phyloP scores from a whole-genome alignment of 1,140 invertebrate species.

The Drosophila melanogaster region DNA sequence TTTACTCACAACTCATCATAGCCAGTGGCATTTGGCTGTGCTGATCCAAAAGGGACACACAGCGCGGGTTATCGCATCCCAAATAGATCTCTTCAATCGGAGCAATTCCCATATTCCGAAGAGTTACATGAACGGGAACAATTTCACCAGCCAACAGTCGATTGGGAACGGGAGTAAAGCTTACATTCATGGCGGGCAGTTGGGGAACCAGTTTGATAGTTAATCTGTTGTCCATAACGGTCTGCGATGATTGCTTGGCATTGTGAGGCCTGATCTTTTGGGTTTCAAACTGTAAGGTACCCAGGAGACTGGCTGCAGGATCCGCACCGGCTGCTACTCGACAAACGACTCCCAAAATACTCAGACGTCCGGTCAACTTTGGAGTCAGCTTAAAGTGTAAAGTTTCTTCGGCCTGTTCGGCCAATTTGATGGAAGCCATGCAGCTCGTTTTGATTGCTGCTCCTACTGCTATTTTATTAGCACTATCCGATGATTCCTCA shows the following conservation, averaged over 20 bases:
- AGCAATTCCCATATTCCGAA: constrained; percentile 88
- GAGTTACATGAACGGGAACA: constrained; percentile 87
- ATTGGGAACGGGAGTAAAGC: constrained; percentile 87
- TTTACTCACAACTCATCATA: constrained; percentile 80
- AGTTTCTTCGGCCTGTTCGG: constrained; percentile 80
- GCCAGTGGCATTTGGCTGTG: constrained; percentile 66
- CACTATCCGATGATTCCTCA: constrained; percentile 74
- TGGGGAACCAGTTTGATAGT: constrained; percentile 88
- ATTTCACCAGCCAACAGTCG: constrained; percentile 90
- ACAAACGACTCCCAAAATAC: constrained; percentile 84
- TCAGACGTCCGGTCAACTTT: constrained; percentile 84
- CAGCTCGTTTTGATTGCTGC: constrained; percentile 84
- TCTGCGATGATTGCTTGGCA: constrained; percentile 84
- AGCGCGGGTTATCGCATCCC: constrained; percentile 86
- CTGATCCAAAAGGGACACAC: constrained; percentile 86
- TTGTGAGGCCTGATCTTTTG: constrained; percentile 85
- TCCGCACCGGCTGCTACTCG: constrained; percentile 81
- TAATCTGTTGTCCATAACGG: constrained; percentile 86
- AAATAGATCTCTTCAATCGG: constrained; percentile 88
- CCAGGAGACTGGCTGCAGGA: constrained; percentile 85
- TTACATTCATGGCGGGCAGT: constrained; percentile 90
- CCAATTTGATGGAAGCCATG: constrained; percentile 82
- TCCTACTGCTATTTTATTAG: constrained; percentile 65
- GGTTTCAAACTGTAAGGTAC: constrained; percentile 87
- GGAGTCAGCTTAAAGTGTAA: constrained; percentile 85